phyloP scores from a whole-genome alignment of 1,140 invertebrate species.

The Myzus persicae region DNA sequence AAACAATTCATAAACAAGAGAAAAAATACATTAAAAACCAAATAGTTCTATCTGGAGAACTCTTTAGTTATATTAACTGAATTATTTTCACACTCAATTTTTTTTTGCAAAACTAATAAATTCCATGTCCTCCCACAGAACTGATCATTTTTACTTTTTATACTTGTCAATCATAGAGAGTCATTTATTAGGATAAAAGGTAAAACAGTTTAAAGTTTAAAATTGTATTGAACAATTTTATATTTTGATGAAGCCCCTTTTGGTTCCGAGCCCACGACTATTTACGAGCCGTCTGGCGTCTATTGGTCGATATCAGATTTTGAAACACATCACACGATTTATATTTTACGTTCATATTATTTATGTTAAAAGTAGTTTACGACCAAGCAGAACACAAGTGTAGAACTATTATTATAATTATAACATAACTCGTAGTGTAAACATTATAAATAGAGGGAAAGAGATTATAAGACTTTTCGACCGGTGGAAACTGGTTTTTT shows the following conservation, averaged over 20 bases:
- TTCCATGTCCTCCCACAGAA: too few relatives aligned
- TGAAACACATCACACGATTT: not conserved
- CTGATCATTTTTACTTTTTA: too few relatives aligned
- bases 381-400: not conserved
- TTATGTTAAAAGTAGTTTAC: slow-evolving; percentile 15
- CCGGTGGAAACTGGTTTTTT: not conserved
- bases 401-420: not conserved
- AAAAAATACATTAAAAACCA: too few relatives aligned
- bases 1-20: too few relatives aligned
- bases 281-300: not conserved
- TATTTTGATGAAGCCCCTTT: not conserved
- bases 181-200: too few relatives aligned
- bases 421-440: not conserved
- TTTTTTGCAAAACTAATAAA: too few relatives aligned
- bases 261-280: not conserved
- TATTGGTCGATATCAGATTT: not conserved
- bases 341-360: not conserved
- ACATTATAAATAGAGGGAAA: not conserved
- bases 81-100: too few relatives aligned
- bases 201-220: too few relatives aligned
- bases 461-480: not conserved
- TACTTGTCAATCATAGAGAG: too few relatives aligned
- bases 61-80: too few relatives aligned
- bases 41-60: too few relatives aligned
- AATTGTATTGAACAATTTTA: not conserved